These are phyloP conservation scores for Cottoperca gobio DNA, from an alignment of 2,797 vertebrate genomes.

Conservation along the genomic window DNA sequence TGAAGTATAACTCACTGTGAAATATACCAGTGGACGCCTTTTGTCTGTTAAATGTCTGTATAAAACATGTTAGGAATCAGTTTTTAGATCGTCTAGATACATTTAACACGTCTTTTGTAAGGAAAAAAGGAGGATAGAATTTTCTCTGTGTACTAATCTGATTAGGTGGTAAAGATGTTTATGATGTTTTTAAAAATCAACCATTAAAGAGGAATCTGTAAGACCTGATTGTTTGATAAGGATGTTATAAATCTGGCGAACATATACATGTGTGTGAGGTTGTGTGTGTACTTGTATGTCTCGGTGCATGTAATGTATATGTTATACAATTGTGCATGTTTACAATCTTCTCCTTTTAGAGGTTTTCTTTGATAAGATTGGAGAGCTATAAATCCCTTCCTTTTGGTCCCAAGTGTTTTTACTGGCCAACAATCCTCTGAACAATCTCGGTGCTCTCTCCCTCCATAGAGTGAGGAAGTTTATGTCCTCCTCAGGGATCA, in stretches of 20 bases:
- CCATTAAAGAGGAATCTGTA: neutral
- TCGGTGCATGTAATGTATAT: neutral
- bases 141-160: neutral
- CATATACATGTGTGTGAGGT: neutral
- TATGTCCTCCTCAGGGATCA: conserved; percentile 47
- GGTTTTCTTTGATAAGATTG: too few species aligned
- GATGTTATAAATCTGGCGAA: neutral
- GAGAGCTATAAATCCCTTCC: conserved; percentile 29
- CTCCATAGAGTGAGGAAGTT: neutral
- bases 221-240: neutral
- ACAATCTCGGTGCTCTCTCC: conserved; percentile 16
- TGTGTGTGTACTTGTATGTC: neutral
- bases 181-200: neutral
- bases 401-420: conserved; percentile 7
- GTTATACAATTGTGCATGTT: neutral
- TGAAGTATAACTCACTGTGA: neutral
- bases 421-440: neutral
- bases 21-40: neutral
- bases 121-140: neutral
- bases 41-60: neutral
- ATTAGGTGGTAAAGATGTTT: neutral
- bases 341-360: too few species aligned
- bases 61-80: neutral
- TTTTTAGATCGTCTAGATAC: neutral
- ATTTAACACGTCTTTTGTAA: neutral